Base-by-base conservation (phyloP, 2,797 vertebrate genomes). In the Typhlichthys subterraneus region DNA sequence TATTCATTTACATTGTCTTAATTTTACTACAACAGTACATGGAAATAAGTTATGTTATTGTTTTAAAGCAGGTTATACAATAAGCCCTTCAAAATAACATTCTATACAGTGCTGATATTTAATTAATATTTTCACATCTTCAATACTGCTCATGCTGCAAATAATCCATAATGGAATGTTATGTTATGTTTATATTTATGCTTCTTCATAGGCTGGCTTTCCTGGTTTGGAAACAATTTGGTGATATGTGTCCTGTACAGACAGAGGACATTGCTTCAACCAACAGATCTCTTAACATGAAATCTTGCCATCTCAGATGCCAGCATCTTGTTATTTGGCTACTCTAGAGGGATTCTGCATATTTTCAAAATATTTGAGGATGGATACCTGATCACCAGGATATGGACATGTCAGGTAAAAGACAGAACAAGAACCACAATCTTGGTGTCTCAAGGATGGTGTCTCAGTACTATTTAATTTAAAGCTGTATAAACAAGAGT, bases 191-290 rank as follows among this genome's bases (percentile, higher is more conserved):
- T 56, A 12, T 7, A 0, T 2, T 83, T 7, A 0, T 81, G 4
- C 76, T 49, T 80, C 45, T 76, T 73, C 51, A 8, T 71, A 95
- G 95, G 94, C 60, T 96, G 94, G 94, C 77, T 94, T 53, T 94
- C 96, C 55, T 97, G 93, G 95, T 94, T 96, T 85, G 93, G 94
- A 70, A 97, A 96, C 86, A 95, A 93, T 75, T 76, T 94, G 67
- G 94, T 95, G 78, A 94, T 96, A 69, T 95, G 97, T 79, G 86
- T 96, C 50, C 82, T 95, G 47, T 94, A 93, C 77, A 95, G 93
- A 70, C 94, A 96, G 76, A 91, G 93, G 61, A 80, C 87, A 4
- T 72, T 85, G 45, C 92, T 96, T 53, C 94, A 95, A 79, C 93
- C 94, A 8, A 93, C 91, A 0, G 94, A 95, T 73, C 94, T 93